These are phyloP conservation scores for Nephila pilipes DNA, from an alignment of 1,140 invertebrate genomes.

Conservation along the genomic window DNA sequence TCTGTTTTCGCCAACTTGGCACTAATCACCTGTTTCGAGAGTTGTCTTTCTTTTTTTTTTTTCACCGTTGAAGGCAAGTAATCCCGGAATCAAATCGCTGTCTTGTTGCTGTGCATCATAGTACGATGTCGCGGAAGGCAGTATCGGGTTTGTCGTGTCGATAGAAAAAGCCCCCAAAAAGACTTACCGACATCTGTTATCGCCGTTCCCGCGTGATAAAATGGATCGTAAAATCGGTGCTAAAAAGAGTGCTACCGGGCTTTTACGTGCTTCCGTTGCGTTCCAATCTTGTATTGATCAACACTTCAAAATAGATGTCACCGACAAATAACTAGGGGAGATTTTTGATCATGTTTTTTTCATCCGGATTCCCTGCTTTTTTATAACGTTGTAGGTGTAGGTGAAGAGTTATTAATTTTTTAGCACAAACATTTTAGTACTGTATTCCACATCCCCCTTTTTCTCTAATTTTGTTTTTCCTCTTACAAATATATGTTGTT, in stretches of 20 bases:
- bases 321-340: not conserved
- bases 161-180: not conserved
- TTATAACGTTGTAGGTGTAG: too few species aligned
- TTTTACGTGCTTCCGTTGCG: not conserved
- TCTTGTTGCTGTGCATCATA: not conserved
- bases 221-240: constrained; percentile 39
- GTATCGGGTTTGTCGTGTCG: not conserved
- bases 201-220: not conserved
- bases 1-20: constrained; percentile 53
- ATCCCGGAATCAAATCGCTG: not conserved
- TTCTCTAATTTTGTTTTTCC: too few species aligned
- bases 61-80: not conserved
- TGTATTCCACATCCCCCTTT: too few species aligned
- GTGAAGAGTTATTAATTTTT: too few species aligned
- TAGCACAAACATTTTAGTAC: too few species aligned
- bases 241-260: not conserved
- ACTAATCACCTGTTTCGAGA: constrained; percentile 54
- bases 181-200: constrained; percentile 43
- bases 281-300: constrained; percentile 40
- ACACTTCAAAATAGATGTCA: constrained; percentile 31
- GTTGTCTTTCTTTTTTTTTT: not conserved
- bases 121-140: not conserved
- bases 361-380: not conserved
- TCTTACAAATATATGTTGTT: too few species aligned
- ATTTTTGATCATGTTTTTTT: constrained; percentile 2